Evolutionary conservation across 2,888 invertebrate genomes (phyloP), one percentile per base, ranked within the genome.

Genomic region (Apotomis capreana): DNA sequence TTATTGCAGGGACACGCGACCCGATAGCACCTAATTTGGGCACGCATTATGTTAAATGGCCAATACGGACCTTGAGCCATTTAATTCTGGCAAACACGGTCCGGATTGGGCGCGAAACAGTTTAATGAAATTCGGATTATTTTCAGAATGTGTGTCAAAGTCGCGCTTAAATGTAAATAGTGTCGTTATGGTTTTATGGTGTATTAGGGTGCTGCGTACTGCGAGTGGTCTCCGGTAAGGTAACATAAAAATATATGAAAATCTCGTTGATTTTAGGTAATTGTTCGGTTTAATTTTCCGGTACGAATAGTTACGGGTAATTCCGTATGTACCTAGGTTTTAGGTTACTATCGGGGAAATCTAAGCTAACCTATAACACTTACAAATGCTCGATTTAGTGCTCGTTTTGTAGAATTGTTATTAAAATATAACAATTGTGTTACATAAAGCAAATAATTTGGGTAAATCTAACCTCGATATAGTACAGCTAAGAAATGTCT

Each of bases 41-140:
- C 85, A 87, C 87, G 89, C 88, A 87, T 89, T 87, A 85, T 85
- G 85, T 84, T 88, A 86, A 87, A 85, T 87, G 83, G 78, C 65
- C 77, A 68, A 68, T 78, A 80, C 62, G 70, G 79, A 84, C 90
- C 91, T 92, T 91, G 91, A 83, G 84, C 90, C 80, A 87, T 79
- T 87, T 89, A 78, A 79, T 77, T 80, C 74, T 74, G 79, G 8
- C 46, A 54, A 72, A 58, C 62, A 58, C 55, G 46, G 49, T 67
- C 67, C 49, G 58, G 36, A 59, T 59, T 68, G 40, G 59, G 51
- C 67, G 69, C 67, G 76, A 77, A 72, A 8, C 55, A 44, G 65
- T 62, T 74, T 71, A 76, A 78, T 78, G 76, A 78, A 78, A 78
- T 72, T 8, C 36, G 74, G 73, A 73, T 70, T 52, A 67, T 71